Base-by-base conservation (phyloP, 92 coral and sea anemone genomes). In the Muricea muricata region DNA sequence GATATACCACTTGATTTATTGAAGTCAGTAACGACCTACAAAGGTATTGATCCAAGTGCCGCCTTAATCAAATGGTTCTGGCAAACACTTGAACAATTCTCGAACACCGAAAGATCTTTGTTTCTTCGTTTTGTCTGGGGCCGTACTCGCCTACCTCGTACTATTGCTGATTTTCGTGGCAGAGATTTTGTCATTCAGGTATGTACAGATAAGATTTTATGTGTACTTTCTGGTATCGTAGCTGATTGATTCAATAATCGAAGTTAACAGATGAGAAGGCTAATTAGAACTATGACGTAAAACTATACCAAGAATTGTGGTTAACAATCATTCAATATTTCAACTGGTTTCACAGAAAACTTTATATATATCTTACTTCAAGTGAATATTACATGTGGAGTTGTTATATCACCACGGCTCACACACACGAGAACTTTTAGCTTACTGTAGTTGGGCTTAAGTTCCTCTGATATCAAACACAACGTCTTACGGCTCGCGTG, bases 41-140 rank as follows among this genome's bases (percentile, higher is more conserved):
- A 96, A 75, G 99, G 90, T 57, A 90, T 96, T 54, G 94, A 94
- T 77, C 93, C 93, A 66, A 91, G 82, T 25, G 97, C 99, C 0
- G 89, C 99, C 18, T 84, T 96, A 41, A 93, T 96, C 54, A 94
- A 90, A 72, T 96, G 99, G 99, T 96, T 96, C 90, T 96, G 99
- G 99, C 97, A 96, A 75, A 96, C 99, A 0, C 87, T 96, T 35
- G 99, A 96, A 75, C 92, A 90, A 33, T 96, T 96, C 88, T 96
- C 99, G 40, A 96, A 96, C 75, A 93, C 97, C 10, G 99, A 96
- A 85, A 91, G 99, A 54, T 96, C 99, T 6, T 84, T 96, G 83
- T 96, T 96, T 48, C 92, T 96, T 34, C 91, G 99, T 71, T 96
- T 96, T 52, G 99, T 96, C 18, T 96, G 99, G 99, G 98, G 99